A percentile compares a stretch with the other conserved stretches of the same genome.
Conservation (phyloP, 2,797 vertebrate genomes). For the Ataeniobius toweri region DNA sequence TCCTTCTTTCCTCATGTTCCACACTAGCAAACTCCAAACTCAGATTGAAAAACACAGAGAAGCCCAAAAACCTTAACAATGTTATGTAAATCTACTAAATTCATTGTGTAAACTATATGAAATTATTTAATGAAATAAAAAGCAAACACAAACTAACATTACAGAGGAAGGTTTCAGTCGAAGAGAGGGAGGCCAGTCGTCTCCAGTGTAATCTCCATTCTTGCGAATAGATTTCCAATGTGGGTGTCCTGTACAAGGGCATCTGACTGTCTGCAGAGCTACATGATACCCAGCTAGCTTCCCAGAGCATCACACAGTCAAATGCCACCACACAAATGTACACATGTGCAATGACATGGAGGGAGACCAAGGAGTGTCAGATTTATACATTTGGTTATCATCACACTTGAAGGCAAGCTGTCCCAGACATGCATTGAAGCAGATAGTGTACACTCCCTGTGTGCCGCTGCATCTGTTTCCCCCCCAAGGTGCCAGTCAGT, state of each 20-base stretch:
- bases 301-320: constrained; percentile 40
- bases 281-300: constrained; percentile 67
- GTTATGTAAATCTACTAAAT: background rate
- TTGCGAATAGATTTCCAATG: constrained; percentile 72
- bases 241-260: constrained; percentile 75
- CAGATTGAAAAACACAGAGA: background rate
- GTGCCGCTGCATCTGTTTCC: background rate
- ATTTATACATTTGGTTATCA: constrained; percentile 39
- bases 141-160: constrained; percentile 48
- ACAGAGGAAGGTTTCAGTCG: constrained; percentile 45
- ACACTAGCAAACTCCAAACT: constrained; percentile 17
- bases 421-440: constrained; percentile 24
- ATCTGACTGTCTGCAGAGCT: constrained; percentile 66
- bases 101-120: constrained; percentile 50
- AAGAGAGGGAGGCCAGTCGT: constrained; percentile 58
- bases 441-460: constrained; percentile 26
- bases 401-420: background rate
- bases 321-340: constrained; percentile 25
- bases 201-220: constrained; percentile 73
- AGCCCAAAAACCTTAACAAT: background rate
- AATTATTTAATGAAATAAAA: constrained; percentile 66
- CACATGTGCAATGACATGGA: constrained; percentile 29
- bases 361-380: constrained; percentile 27
- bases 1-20: constrained; percentile 11
- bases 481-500: constrained; percentile 46